Base-by-base conservation (phyloP, 2,113 vertebrate genomes). In the Oncorhynchus keta region DNA sequence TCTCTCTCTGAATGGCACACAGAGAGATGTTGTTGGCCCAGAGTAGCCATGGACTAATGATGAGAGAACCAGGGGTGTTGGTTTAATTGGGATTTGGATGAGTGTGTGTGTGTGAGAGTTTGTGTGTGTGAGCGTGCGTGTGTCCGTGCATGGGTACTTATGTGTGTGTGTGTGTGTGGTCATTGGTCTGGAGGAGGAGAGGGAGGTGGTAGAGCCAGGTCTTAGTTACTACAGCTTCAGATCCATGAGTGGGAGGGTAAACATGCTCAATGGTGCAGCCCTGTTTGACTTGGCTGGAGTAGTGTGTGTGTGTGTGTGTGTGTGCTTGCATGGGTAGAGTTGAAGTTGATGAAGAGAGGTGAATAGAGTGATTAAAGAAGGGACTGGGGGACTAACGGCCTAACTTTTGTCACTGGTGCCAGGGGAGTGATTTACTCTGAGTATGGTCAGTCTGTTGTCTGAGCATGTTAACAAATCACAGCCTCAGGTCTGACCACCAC, bases 371-470 rank as follows among this genome's bases (percentile, higher is more conserved):
- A 22, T 8, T 68, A 20, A 32, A 26, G 26, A 30, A 35, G 67
- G n/a, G 68, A 39, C 32, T 45, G 8, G n/a, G 68, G 32, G 3
- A 1, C 68, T 69, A 69, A 69, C 3, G 35, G 32, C 35, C 7
- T 18, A 64, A 51, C 49, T 84, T 90, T 87, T 91, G 84, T 92
- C 85, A 81, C 76, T 88, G 90, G 91, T 90, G 91, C 91, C 91
- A 90, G 75, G 74, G 70, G 79, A 78, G 83, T 90, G 90, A 92
- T 90, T 90, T 87, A 90, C 90, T 84, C 84, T 68, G 66, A 82
- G 83, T 88, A 76, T 84, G 84, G 86, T 90, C 73, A 73, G n/a
- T 90, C 88, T 92, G 90, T 89, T 85, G 86, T 91, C 89, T 90
- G 84, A 88, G 82, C 81, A 67, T 76, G 69, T 83, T 75, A 83